Evolutionary conservation across 1,140 invertebrate species (phyloP).

Genomic region (Drosophila sproati): DNA sequence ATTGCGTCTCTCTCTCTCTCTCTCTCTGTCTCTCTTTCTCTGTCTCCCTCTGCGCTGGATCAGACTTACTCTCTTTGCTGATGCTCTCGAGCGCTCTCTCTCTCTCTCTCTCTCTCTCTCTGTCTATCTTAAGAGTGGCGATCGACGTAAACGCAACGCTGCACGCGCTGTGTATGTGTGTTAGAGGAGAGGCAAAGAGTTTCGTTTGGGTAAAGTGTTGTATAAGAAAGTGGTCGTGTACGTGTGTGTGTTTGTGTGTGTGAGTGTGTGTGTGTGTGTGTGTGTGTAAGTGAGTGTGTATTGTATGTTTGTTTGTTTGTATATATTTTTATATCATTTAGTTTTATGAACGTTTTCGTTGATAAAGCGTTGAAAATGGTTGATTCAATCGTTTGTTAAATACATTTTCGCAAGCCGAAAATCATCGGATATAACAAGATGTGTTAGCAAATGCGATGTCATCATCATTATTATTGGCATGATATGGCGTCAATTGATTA

Average conservation of each 20-base stretch:
- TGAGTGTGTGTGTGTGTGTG: constrained; percentile 3
- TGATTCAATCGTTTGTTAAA: constrained; percentile 78
- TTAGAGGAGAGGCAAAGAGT: constrained; percentile 1
- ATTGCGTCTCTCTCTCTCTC: background rate
- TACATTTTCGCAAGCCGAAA: constrained; percentile 84
- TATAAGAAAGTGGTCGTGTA: constrained; percentile 15
- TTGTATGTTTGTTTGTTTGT: constrained; percentile 24
- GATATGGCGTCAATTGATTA: constrained; percentile 49
- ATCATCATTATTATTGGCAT: constrained; percentile 84
- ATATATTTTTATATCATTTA: constrained; percentile 41
- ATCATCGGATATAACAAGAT: constrained; percentile 84
- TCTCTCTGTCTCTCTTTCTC: constrained; percentile 4
- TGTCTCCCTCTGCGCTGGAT: constrained; percentile 6
- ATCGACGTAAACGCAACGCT: constrained; percentile 11
- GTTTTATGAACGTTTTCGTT: constrained; percentile 45
- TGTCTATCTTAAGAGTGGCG: constrained; percentile 14
- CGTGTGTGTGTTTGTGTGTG: constrained; percentile 7
- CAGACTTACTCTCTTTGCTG: constrained; percentile 53
- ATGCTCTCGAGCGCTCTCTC: constrained; percentile 16
- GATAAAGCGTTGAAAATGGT: constrained; percentile 22
- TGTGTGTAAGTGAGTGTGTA: background rate
- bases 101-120: background rate
- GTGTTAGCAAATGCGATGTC: constrained; percentile 84
- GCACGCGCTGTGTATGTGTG: constrained; percentile 17
- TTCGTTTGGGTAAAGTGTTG: constrained; percentile 3